Base-by-base conservation (phyloP, 2,113 vertebrate species). In the Synodontis membranacea region DNA sequence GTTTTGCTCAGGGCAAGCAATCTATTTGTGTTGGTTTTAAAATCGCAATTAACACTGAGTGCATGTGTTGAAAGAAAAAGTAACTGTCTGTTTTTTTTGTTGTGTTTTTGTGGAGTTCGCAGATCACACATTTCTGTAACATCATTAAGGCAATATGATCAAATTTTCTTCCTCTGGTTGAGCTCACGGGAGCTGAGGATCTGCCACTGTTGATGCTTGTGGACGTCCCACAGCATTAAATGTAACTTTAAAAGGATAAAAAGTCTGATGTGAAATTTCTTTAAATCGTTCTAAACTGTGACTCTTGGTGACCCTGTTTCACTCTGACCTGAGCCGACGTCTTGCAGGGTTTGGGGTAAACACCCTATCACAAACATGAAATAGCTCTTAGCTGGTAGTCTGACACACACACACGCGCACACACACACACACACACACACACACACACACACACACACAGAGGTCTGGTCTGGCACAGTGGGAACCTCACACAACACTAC, bases 341-440 rank as follows among this genome's bases (percentile, higher is more conserved):
- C 76, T 68, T 19, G 5, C 39, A 31, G 56, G 60, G 44, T 75
- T 75, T 48, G 44, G 42, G 28, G 54, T 82, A 46, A 82, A 82
- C 54, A 62, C 62, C 21, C 48, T 5, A 70, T 66, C 34, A 42
- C 6, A 54, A 68, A 56, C 64, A 74, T 48, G n/a, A 74, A 86
- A 46, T 60, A 52, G 66, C 79, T 74, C 70, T 62, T 56, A 86
- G 44, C 37, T 72, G 48, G 52, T 34, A 56, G 64, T 7, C 37
- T 56, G 3, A 44, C 39, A 48, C 62, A 82, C 50, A 68, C 34
- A 84, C 34, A 84, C 50, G 84, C 82, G 58, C 56, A 70, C 25
- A 52, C 44, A 50, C 50, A 80, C 52, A 80, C 46, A 78, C 70
- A 66, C 64, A n/a, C 52, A 83, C 39, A 83, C 81, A 14, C 83